A percentile compares a stretch with the other conserved stretches of the same genome.
phyloP scores from a whole-genome alignment of 1,140 invertebrate species.

The Hylyphantes graminicola region DNA sequence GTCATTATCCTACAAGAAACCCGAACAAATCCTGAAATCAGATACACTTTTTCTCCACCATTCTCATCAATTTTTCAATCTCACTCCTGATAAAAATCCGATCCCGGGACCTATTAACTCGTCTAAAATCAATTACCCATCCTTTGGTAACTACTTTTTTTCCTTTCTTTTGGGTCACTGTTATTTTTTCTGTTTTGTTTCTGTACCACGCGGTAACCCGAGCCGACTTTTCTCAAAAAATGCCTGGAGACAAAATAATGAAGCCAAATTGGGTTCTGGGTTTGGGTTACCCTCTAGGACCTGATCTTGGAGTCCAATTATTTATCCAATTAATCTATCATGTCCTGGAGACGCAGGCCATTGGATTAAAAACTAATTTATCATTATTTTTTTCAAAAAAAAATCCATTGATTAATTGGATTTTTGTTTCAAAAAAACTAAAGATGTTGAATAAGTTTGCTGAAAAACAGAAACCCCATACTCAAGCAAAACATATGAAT shows the following conservation, averaged over 20 bases:
- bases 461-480: too few species aligned
- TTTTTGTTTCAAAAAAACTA: too few species aligned
- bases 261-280: background rate
- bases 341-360: too few species aligned
- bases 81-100: background rate
- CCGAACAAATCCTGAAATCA: background rate
- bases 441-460: too few species aligned
- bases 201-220: background rate
- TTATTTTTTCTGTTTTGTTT: background rate
- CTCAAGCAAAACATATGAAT: too few species aligned
- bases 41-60: background rate
- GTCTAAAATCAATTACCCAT: conserved; percentile 40
- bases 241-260: background rate
- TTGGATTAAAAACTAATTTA: too few species aligned
- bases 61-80: conserved; percentile 42
- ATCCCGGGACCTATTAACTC: conserved; percentile 11
- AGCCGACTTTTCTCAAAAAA: conserved; percentile 2
- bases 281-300: background rate
- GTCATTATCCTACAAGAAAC: too few species aligned
- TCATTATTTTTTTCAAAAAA: too few species aligned
- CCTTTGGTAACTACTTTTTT: background rate
- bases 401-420: too few species aligned
- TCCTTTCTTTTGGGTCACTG: background rate
- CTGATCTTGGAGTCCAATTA: conserved; percentile 2
- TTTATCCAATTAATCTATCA: conserved; percentile 9